Conservation (phyloP, 2,113 vertebrate genomes). For the Megaceryle torquata region DNA sequence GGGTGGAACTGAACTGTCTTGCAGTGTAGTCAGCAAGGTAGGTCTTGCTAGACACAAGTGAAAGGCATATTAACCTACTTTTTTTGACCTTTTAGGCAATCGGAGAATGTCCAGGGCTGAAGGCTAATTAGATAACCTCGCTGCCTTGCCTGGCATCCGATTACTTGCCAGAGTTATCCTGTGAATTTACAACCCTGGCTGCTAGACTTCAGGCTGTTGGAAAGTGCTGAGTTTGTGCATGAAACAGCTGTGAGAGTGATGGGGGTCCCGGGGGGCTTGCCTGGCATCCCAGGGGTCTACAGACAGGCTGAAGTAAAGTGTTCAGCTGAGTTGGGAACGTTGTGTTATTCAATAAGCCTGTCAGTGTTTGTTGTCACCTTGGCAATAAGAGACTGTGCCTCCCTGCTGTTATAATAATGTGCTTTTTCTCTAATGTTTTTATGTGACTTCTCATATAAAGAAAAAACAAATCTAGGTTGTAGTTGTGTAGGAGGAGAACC, state of each 20-base stretch:
- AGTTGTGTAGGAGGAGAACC: background rate
- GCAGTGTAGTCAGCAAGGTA: background rate
- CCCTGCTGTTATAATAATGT: background rate
- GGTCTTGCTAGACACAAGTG: rapidly evolving
- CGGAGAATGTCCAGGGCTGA: background rate
- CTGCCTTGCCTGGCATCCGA: background rate
- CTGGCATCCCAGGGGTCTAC: no score
- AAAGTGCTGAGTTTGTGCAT: background rate
- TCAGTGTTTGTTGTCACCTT: background rate
- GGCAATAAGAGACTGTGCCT: background rate
- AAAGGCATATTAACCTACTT: conserved; percentile 53
- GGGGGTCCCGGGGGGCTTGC: background rate
- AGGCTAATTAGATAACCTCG: conserved; percentile 28
- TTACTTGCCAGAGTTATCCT: conserved; percentile 47
- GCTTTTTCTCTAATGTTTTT: background rate
- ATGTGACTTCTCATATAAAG: background rate
- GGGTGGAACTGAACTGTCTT: background rate
- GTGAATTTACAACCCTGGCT: conserved; percentile 38
- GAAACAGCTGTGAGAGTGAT: background rate
- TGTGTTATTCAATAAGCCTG: background rate
- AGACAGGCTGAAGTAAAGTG: background rate
- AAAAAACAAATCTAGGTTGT: background rate
- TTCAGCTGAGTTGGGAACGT: background rate
- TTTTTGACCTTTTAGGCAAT: conserved; percentile 26
- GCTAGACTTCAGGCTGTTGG: background rate